These are phyloP conservation scores for Sussaba pulchella DNA, from an alignment of 2,888 invertebrate genomes.

Conservation along the genomic window DNA sequence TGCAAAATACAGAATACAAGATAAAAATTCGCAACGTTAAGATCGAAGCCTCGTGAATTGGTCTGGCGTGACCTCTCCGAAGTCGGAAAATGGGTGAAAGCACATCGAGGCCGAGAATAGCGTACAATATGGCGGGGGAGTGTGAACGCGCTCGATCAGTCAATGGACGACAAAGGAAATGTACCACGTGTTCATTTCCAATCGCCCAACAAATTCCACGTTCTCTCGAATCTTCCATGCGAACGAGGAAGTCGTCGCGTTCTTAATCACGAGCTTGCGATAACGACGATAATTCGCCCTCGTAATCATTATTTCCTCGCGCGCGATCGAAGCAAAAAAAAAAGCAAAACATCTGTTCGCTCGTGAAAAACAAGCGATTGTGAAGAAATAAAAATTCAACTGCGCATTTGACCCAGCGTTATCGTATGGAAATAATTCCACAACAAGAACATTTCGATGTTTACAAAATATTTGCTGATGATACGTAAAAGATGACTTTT, in stretches of 20 bases:
- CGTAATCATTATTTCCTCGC: background rate
- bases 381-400: constrained; percentile 56
- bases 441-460: too few species aligned
- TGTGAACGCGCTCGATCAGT: constrained; percentile 66
- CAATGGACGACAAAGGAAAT: constrained; percentile 75
- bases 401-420: constrained; percentile 39
- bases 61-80: background rate
- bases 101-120: constrained; percentile 28
- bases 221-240: background rate
- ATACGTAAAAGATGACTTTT: too few species aligned
- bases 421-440: background rate
- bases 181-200: constrained; percentile 77
- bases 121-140: constrained; percentile 66
- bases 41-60: background rate
- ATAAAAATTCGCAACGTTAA: background rate
- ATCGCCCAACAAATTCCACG: background rate
- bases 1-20: too few species aligned
- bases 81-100: constrained; percentile 28
- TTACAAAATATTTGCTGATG: too few species aligned
- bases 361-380: background rate
- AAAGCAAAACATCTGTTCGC: background rate
- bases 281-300: background rate
- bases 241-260: constrained; percentile 6
- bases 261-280: background rate
- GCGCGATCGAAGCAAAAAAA: too few species aligned